Base-by-base conservation (phyloP, 2,797 vertebrate species). In the Lepus oiostolus region DNA sequence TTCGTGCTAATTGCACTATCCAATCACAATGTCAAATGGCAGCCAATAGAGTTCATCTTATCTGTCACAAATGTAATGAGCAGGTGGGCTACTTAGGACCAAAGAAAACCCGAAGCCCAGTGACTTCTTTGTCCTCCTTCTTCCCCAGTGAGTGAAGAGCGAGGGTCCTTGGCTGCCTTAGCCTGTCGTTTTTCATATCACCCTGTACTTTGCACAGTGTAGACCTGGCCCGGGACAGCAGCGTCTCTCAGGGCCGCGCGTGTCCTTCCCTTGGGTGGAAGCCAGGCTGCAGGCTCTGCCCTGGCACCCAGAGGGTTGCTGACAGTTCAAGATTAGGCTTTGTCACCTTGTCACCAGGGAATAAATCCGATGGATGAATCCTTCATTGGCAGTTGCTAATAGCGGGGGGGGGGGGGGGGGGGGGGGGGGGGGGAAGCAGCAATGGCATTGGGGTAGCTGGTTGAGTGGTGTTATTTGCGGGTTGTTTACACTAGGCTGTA, bases 351-450 rank as follows among this genome's bases (percentile, higher is more conserved):
- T 58, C 54, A 58, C 19, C 54, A 58, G 54, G 14, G 7, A 1
- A 47, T 42, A 1, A 47, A 47, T 9, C 30, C 0, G 0, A 86
- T 0, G 24, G 87, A 84, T 79, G 88, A 85, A 90, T 90, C 88
- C 24, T 84, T 96, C 88, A 77, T 87, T 95, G 94, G 95, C 88
- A 95, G 85, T 67, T 95, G 82, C 93, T 97, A 77, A 96, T 71
- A 86, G 91, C 42, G 75, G 85, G 35, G n/a, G 75, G 85, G 35
- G 75, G 85, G 35, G 75, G 85, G 35, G 75, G 85, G 35, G 75
- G 85, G 35, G 75, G 85, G 35, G 75, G 85, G 35, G 75, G 85
- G 35, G 35, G 42, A 90, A 95, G 80, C 58, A 62, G 88, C 85
- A 28, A 76, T 71, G 4, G 5, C 88, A 92, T 42, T 35, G 24